These are phyloP conservation scores for Lypha dubia DNA, from an alignment of 2,888 invertebrate genomes.

Conservation along the genomic window DNA sequence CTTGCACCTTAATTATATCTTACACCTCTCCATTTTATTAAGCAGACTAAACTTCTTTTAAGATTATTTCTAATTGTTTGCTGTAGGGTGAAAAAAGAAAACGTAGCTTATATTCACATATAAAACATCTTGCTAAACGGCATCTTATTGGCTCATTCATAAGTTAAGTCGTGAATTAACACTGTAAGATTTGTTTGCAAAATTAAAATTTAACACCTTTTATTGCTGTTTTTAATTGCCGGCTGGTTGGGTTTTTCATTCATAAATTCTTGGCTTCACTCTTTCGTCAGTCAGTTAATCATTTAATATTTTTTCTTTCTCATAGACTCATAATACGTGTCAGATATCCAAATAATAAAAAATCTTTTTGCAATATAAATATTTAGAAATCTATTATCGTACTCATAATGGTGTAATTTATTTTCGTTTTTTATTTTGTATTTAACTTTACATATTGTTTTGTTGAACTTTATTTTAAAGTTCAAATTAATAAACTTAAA, in stretches of 20 bases:
- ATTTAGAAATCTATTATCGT: conserved; percentile 40
- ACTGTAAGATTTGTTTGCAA: conserved; percentile 51
- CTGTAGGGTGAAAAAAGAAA: conserved; percentile 5
- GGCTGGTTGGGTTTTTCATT: conserved; percentile 7
- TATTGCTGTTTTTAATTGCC: conserved; percentile 21
- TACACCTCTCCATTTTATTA: too few relatives aligned
- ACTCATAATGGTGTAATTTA: conserved; percentile 29
- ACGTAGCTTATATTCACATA: conserved; percentile 2
- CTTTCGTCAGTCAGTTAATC: conserved; percentile 16
- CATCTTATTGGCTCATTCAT: conserved; percentile 11
- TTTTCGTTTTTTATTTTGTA: background rate
- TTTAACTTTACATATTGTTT: too few relatives aligned
- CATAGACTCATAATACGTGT: conserved; percentile 2
- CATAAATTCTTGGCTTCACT: conserved; percentile 14
- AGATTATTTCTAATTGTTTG: background rate
- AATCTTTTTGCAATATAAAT: conserved; percentile 10
- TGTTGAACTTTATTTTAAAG: conserved; percentile 29
- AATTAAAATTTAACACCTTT: conserved; percentile 51
- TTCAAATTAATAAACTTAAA: conserved; percentile 31
- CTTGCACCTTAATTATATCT: too few relatives aligned
- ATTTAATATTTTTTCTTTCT: background rate
- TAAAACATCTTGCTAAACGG: conserved; percentile 19
- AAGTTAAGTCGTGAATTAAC: background rate
- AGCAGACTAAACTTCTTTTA: too few relatives aligned
- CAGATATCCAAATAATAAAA: background rate